phyloP scores from a whole-genome alignment of 2,888 invertebrate genomes.

The Lutraria lutraria region DNA sequence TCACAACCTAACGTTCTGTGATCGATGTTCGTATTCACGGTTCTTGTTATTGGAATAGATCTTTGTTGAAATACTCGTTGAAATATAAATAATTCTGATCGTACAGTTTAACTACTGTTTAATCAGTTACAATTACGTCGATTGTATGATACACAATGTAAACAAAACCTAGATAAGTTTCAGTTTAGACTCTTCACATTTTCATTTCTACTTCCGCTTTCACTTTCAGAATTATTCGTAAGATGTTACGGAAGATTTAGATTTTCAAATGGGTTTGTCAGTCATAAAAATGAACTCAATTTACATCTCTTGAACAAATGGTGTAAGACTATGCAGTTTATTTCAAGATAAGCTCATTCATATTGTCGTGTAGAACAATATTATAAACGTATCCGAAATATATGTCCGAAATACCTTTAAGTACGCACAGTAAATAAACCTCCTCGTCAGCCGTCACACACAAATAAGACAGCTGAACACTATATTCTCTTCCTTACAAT shows the following conservation, averaged over 20 bases:
- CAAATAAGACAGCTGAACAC: too few relatives aligned
- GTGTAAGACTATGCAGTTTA: not conserved
- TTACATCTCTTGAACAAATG: too few relatives aligned
- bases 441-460: too few relatives aligned
- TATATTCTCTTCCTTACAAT: too few relatives aligned
- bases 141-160: not conserved
- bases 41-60: not conserved
- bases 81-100: not conserved
- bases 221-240: not conserved
- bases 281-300: not conserved
- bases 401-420: not conserved
- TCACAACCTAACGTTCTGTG: not conserved
- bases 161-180: not conserved
- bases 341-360: not conserved
- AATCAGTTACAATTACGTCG: not conserved
- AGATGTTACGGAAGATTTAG: not conserved
- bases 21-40: not conserved
- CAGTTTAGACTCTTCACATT: slow-evolving; percentile 30
- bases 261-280: not conserved
- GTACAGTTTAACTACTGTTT: not conserved
- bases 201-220: slow-evolving; percentile 56
- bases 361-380: not conserved
- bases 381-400: not conserved
- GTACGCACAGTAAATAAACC: not conserved
- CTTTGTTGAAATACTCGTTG: not conserved